phyloP scores from a whole-genome alignment of 2,888 invertebrate species.

The Metalampra italica region DNA sequence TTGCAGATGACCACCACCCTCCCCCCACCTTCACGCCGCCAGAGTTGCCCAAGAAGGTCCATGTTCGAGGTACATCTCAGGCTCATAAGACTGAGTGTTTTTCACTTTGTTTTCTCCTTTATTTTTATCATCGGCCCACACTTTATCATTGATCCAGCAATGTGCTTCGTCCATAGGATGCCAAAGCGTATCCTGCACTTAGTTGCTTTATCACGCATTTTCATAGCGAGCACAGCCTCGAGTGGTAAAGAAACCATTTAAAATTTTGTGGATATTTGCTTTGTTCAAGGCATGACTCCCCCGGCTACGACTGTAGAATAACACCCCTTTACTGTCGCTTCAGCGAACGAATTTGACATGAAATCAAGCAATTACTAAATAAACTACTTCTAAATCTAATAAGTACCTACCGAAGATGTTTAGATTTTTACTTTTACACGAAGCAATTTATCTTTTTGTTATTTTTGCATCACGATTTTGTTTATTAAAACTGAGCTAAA shows the following conservation, averaged over 20 bases:
- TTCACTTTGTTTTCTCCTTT: constrained; percentile 49
- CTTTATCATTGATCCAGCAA: constrained; percentile 59
- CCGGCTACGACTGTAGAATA: constrained; percentile 51
- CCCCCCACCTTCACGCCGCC: constrained; percentile 99
- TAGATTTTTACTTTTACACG: constrained; percentile 8
- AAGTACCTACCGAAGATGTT: too few species aligned
- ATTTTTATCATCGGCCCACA: constrained; percentile 66
- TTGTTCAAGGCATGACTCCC: constrained; percentile 63
- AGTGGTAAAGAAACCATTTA: constrained; percentile 24
- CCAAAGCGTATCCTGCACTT: constrained; percentile 64
- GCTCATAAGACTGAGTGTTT: constrained; percentile 69
- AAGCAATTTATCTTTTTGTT: constrained; percentile 29
- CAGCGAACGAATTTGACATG: constrained; percentile 34
- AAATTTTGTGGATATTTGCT: constrained; percentile 40
- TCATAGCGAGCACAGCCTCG: constrained; percentile 66
- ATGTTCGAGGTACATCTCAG: constrained; percentile 91
- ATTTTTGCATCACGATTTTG: constrained; percentile 54
- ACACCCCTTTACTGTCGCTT: constrained; percentile 37
- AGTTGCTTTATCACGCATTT: constrained; percentile 75
- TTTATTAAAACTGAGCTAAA: constrained; percentile 33
- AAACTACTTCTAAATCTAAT: too few species aligned
- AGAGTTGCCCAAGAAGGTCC: constrained; percentile 99
- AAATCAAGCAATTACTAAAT: background rate
- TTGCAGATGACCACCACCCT: constrained; percentile 98
- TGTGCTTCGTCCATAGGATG: constrained; percentile 65